These are phyloP conservation scores for Amphipoea oculea DNA, from an alignment of 2,888 invertebrate genomes.

Conservation along the genomic window DNA sequence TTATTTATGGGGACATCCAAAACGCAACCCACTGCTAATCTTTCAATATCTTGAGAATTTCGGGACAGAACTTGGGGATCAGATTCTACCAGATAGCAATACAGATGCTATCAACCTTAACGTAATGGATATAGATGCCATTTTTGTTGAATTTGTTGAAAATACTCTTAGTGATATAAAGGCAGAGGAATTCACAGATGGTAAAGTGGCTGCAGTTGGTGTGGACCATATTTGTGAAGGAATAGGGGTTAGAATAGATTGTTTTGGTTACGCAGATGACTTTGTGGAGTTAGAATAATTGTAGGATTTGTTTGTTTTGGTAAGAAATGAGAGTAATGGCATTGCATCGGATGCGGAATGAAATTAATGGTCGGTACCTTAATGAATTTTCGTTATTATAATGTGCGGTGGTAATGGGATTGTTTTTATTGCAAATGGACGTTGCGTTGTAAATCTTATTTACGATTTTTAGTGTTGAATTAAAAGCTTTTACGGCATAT, in stretches of 20 bases:
- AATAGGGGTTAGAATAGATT: conserved; percentile 68
- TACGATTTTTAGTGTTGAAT: conserved; percentile 68
- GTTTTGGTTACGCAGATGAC: conserved; percentile 45
- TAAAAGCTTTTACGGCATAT: conserved; percentile 66
- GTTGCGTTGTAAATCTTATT: conserved; percentile 63
- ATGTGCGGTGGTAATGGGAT: conserved; percentile 80
- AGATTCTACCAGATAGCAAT: conserved; percentile 64
- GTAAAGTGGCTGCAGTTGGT: conserved; percentile 66
- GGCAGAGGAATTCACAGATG: conserved; percentile 76
- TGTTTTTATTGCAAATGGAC: conserved; percentile 78
- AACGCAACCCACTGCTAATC: conserved; percentile 87
- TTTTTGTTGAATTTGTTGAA: conserved; percentile 66
- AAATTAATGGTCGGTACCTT: conserved; percentile 86
- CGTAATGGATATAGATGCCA: conserved; percentile 70
- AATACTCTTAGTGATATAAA: conserved; percentile 71
- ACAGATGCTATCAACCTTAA: conserved; percentile 68
- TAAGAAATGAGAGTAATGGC: conserved; percentile 86
- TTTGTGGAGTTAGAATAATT: conserved; percentile 84
- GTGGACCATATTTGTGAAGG: conserved; percentile 65
- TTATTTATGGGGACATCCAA: conserved; percentile 89
- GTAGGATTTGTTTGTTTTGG: conserved; percentile 89
- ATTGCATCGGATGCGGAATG: conserved; percentile 82
- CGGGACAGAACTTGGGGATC: conserved; percentile 82
- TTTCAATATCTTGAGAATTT: conserved; percentile 90
- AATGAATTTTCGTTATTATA: conserved; percentile 88